Evolutionary conservation across 2,113 vertebrate genomes (phyloP), one percentile per base, ranked within the genome.

Genomic region (Alligator sinensis): DNA sequence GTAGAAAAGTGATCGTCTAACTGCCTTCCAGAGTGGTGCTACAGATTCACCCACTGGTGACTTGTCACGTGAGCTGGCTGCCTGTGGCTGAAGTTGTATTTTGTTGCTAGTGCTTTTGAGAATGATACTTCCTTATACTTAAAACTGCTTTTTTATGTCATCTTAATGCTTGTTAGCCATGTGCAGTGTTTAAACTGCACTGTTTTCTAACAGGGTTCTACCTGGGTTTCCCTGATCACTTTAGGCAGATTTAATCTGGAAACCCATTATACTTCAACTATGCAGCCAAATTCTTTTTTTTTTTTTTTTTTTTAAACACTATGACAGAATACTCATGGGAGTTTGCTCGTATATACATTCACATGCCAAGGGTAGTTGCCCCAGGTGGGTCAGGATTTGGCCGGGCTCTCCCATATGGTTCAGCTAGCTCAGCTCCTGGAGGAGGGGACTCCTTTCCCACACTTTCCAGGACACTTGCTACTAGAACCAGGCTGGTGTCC

Each of bases 51-150:
- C 86, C 80, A 68, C 87, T 81, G 74, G 59, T 75, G 22, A 61
- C 8, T 22, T 24, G 27, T 54, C 17, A 0, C 0, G 0, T 10
- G 66, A 21, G 19, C n/a, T 70, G 6, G 4, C 12, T 64, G 59
- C 2, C 24, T 1, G 0, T 0, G 4, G 86, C 10, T 12, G 58
- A 64, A 47, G 2, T 1, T 6, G 59, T 4, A 19, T 76, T 13
- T 47, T 47, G 70, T 24, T 70, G 66, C 19, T 47, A 3, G 76
- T 0, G 21, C 58, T 57, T 86, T 74, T 84, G 86, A 79, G 24
- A 86, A 66, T 63, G 89, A 47, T 74, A 9, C 8, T 38, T 47
- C 47, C 11, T 68, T 21, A 25, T 74, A 22, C 11, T 25, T 74
- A 74, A 70, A 74, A 70, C 10, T 80, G 64, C 7, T 61, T 17